A percentile compares a stretch with the other conserved stretches of the same genome.
Conservation (phyloP, 2,888 invertebrate genomes). For the Lymantria dispar region DNA sequence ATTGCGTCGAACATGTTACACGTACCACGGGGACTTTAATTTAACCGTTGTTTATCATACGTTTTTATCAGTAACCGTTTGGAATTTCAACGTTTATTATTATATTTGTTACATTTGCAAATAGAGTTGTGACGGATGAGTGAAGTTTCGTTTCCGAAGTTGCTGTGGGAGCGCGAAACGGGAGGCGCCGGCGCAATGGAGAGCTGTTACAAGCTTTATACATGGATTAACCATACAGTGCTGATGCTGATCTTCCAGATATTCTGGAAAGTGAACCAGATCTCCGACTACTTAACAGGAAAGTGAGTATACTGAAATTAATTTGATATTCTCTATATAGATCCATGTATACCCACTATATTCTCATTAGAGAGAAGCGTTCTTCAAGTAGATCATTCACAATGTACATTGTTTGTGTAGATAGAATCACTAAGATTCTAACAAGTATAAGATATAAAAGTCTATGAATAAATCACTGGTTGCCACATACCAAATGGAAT, state of each 20-base stretch:
- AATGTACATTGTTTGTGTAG: too few relatives aligned
- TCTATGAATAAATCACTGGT: too few relatives aligned
- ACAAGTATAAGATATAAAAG: too few relatives aligned
- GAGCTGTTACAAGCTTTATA: conserved; percentile 72
- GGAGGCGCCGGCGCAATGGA: conserved; percentile 66
- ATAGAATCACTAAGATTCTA: too few relatives aligned
- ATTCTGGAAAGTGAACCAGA: conserved; percentile 77
- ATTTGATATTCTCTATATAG: not conserved
- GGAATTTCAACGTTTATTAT: conserved; percentile 24
- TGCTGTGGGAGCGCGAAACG: conserved; percentile 62
- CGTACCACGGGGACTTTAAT: conserved; percentile 24
- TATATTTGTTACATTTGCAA: conserved; percentile 32
- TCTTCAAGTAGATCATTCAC: too few relatives aligned
- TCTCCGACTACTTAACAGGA: conserved; percentile 71
- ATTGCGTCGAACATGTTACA: conserved; percentile 41
- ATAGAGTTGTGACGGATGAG: conserved; percentile 68
- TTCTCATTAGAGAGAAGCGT: too few relatives aligned
- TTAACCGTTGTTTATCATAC: not conserved
- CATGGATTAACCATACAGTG: conserved; percentile 74
- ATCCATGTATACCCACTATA: too few relatives aligned
- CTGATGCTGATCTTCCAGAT: conserved; percentile 75
- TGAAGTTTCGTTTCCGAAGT: conserved; percentile 65
- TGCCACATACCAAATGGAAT: too few relatives aligned
- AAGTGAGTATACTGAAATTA: conserved; percentile 55
- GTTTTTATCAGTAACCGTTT: conserved; percentile 11